A percentile compares a stretch with the other conserved stretches of the same genome.
These are phyloP conservation scores for Drosophila subpulchrella DNA, from an alignment of 1,140 invertebrate genomes.

Conservation along the genomic window DNA sequence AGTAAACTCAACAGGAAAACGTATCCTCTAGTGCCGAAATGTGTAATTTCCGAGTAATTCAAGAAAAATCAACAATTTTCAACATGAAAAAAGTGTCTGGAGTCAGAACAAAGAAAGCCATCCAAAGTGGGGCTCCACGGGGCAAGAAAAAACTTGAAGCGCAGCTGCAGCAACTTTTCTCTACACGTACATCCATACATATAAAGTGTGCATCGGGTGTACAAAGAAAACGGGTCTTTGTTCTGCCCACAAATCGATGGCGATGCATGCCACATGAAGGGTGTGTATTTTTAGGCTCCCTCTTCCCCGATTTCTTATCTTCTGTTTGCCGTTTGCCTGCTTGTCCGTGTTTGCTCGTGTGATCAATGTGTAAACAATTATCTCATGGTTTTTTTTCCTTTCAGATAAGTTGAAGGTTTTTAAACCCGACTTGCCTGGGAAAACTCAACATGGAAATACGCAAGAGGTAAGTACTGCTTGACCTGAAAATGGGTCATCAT, in stretches of 20 bases:
- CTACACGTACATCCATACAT: conserved; percentile 37
- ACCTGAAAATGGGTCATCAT: conserved; percentile 15
- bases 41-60: neutral
- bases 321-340: conserved; percentile 26
- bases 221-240: conserved; percentile 80
- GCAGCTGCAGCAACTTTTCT: conserved; percentile 71
- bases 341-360: conserved; percentile 14
- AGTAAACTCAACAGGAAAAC: neutral
- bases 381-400: conserved; percentile 21
- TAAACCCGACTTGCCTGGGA: neutral
- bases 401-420: conserved; percentile 16
- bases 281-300: conserved; percentile 69
- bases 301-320: conserved; percentile 13
- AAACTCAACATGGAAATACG: neutral
- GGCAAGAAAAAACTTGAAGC: conserved; percentile 66
- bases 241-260: conserved; percentile 52
- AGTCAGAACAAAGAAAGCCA: conserved; percentile 44
- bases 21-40: neutral
- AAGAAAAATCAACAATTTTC: neutral
- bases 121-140: conserved; percentile 61
- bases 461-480: conserved; percentile 14
- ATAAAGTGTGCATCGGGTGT: conserved; percentile 57
- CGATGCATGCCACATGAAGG: conserved; percentile 43
- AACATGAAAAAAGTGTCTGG: conserved; percentile 3
- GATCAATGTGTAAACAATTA: conserved; percentile 28